Evolutionary conservation across 2,797 vertebrate genomes (phyloP).

Genomic region (Gymnocypris eckloni): DNA sequence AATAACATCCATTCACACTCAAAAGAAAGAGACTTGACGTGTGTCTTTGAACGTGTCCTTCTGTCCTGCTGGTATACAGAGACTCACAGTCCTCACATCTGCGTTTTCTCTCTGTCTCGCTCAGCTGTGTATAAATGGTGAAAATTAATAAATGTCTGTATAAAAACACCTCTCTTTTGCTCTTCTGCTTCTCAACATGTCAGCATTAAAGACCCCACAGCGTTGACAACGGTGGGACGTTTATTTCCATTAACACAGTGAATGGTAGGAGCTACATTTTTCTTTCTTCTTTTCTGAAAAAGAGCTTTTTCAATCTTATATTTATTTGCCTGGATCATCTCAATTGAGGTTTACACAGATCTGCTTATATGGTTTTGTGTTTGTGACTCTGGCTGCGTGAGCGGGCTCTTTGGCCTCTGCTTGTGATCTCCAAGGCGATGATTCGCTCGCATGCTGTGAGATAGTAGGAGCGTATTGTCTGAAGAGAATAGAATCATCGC

Average conservation of each 20-base stretch:
- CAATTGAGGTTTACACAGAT: conserved; percentile 17
- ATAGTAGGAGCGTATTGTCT: conserved; percentile 45
- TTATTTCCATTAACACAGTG: neutral
- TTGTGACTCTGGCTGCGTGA: conserved; percentile 35
- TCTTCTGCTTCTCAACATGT: conserved; percentile 12
- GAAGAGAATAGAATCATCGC: conserved; percentile 48
- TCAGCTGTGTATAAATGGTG: conserved; percentile 6
- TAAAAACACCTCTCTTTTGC: neutral
- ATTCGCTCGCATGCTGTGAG: conserved; percentile 44
- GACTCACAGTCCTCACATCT: conserved; percentile 1
- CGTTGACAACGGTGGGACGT: neutral
- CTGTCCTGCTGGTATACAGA: conserved; percentile 11
- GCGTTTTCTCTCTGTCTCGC: neutral
- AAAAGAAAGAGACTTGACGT: neutral
- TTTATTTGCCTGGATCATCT: neutral
- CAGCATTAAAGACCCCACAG: neutral
- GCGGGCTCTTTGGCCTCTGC: conserved; percentile 41
- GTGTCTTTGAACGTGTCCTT: neutral
- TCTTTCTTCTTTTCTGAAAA: too few relatives aligned
- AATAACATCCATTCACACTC: conserved; percentile 13
- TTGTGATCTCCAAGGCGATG: conserved; percentile 59
- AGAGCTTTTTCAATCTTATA: neutral
- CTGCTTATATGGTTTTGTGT: conserved; percentile 39
- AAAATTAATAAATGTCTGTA: conserved; percentile 12
- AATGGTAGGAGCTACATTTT: neutral